Evolutionary conservation across 2,888 invertebrate genomes (phyloP).

Genomic region (Pachycephus smyrnensis): DNA sequence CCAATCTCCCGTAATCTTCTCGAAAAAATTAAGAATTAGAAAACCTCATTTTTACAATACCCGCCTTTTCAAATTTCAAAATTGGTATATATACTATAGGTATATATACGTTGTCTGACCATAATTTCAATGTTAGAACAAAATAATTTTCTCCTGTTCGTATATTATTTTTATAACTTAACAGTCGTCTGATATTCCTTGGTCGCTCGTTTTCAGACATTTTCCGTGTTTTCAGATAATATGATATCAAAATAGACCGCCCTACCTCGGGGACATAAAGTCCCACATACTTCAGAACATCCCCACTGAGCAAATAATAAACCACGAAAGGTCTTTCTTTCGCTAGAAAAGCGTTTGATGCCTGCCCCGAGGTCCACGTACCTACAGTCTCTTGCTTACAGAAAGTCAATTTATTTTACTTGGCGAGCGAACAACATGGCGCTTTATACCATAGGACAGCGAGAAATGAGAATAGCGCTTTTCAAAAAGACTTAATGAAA

Average conservation of each 20-base stretch:
- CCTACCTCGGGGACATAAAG: conserved; percentile 38
- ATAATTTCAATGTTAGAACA: too few relatives aligned
- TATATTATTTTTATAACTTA: not conserved
- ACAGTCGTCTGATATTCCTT: conserved; percentile 10
- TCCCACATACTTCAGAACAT: not conserved
- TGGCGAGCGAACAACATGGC: not conserved
- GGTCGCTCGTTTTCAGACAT: conserved; percentile 39
- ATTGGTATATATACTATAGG: too few relatives aligned
- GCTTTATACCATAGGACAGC: not conserved
- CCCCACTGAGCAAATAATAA: not conserved
- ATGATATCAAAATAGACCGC: conserved; percentile 51
- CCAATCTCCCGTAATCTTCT: too few relatives aligned
- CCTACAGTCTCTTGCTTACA: not conserved
- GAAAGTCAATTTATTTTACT: not conserved
- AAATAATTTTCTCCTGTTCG: too few relatives aligned
- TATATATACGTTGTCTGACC: too few relatives aligned
- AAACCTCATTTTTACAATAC: too few relatives aligned
- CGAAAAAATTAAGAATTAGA: too few relatives aligned
- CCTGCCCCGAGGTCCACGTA: not conserved
- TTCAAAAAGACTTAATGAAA: not conserved
- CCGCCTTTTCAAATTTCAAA: too few relatives aligned
- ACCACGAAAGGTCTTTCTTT: not conserved
- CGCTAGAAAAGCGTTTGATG: not conserved
- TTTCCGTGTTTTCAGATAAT: conserved; percentile 41
- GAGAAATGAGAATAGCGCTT: not conserved